A percentile compares a stretch with the other conserved stretches of the same genome.
phyloP scores from a whole-genome alignment of 2,888 invertebrate species.

The Osmoderma eremita region DNA sequence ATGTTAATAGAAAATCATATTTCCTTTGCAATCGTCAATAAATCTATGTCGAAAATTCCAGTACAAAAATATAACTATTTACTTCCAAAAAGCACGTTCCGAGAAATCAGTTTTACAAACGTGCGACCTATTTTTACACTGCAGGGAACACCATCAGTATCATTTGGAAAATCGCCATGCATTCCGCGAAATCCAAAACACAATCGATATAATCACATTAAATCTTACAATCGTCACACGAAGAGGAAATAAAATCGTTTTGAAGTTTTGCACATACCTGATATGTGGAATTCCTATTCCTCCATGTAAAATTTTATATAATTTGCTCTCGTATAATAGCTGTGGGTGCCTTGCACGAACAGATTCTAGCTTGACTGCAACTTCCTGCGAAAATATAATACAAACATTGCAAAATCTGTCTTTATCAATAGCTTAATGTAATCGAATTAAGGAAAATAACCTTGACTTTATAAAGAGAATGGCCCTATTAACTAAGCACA shows the following conservation, averaged over 20 bases:
- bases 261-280: constrained; percentile 71
- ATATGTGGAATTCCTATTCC: constrained; percentile 97
- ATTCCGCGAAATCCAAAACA: constrained; percentile 35
- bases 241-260: no score
- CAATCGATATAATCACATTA: constrained; percentile 23
- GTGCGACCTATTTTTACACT: constrained; percentile 32
- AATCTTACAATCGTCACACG: not conserved
- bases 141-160: not conserved
- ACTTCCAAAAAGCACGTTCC: constrained; percentile 17
- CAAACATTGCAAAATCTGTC: constrained; percentile 8
- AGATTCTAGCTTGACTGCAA: constrained; percentile 98
- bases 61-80: not conserved
- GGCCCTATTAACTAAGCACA: constrained; percentile 43
- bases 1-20: not conserved
- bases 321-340: constrained; percentile 97
- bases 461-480: constrained; percentile 46
- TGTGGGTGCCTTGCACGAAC: constrained; percentile 98
- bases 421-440: not conserved
- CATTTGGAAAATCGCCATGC: constrained; percentile 33
- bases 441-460: constrained; percentile 27
- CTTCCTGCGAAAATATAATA: constrained; percentile 76
- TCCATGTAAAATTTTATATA: constrained; percentile 98
- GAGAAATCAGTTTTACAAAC: constrained; percentile 11
- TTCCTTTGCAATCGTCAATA: not conserved
- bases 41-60: no score